A percentile compares a stretch with the other conserved stretches of the same genome.
phyloP scores from a whole-genome alignment of 2,797 vertebrate species.

The Rachycentron canadum region DNA sequence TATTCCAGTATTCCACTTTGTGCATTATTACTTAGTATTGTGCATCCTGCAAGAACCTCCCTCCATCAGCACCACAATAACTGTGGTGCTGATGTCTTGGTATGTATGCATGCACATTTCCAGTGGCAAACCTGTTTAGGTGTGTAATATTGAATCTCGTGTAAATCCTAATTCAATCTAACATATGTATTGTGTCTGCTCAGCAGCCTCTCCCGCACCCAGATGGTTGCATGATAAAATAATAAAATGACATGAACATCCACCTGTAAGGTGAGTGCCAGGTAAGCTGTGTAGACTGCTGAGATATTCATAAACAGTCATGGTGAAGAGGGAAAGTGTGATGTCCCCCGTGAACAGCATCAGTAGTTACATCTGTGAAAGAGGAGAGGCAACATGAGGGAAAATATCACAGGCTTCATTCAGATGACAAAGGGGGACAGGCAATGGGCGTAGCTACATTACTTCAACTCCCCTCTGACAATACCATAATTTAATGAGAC shows the following conservation, averaged over 20 bases:
- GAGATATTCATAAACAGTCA: slow-evolving; percentile 48
- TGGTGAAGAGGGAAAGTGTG: slow-evolving; percentile 34
- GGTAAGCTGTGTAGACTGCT: slow-evolving; percentile 38
- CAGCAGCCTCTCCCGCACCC: slow-evolving; percentile 36
- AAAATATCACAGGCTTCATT: slow-evolving; percentile 59
- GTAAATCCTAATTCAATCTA: slow-evolving; percentile 51
- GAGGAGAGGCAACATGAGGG: slow-evolving; percentile 44
- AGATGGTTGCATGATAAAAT: slow-evolving; percentile 57
- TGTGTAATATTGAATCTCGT: slow-evolving; percentile 28
- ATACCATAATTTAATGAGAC: slow-evolving; percentile 79
- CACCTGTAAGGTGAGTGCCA: slow-evolving; percentile 43
- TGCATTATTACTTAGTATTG: neutral
- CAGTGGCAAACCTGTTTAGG: slow-evolving; percentile 27
- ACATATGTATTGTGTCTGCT: slow-evolving; percentile 38
- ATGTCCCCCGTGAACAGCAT: slow-evolving; percentile 47
- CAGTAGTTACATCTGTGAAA: slow-evolving; percentile 61
- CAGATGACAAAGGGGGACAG: slow-evolving; percentile 73
- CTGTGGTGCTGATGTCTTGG: neutral
- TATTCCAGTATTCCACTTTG: neutral
- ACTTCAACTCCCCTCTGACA: slow-evolving; percentile 78
- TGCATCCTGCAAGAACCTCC: neutral
- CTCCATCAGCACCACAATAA: too few relatives aligned
- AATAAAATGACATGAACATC: slow-evolving; percentile 52
- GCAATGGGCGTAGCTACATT: slow-evolving; percentile 67
- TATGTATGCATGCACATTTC: neutral